phyloP scores from a whole-genome alignment of 2,113 vertebrate genomes.

The Tringa solitaria region DNA sequence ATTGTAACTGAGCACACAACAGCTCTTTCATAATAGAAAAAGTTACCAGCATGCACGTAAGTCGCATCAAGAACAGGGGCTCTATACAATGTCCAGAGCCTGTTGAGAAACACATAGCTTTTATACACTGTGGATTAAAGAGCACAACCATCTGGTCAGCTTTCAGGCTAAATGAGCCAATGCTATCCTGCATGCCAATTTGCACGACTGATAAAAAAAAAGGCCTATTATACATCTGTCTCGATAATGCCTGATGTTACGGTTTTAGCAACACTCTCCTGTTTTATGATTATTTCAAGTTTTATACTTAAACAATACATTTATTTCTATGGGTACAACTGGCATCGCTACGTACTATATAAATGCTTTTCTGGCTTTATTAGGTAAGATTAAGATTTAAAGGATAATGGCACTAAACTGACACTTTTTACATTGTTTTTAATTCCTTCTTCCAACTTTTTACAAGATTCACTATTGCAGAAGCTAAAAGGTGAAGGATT shows the following conservation, averaged over 20 bases:
- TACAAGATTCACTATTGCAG: not conserved
- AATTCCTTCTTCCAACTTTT: conserved; percentile 28
- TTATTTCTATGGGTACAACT: not conserved
- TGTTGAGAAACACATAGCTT: conserved; percentile 36
- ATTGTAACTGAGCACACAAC: conserved; percentile 52
- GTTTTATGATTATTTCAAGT: not conserved
- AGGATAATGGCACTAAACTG: conserved; percentile 4
- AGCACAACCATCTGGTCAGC: conserved; percentile 59
- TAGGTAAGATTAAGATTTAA: not conserved
- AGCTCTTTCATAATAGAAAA: conserved; percentile 58
- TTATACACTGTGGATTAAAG: conserved; percentile 47
- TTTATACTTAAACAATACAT: conserved; percentile 3
- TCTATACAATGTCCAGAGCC: conserved; percentile 42
- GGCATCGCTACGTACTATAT: not conserved
- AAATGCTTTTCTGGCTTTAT: not conserved
- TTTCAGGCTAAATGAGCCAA: conserved; percentile 54
- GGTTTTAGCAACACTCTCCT: not conserved
- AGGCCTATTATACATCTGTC: not conserved
- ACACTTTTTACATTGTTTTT: conserved; percentile 12
- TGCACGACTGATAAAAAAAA: conserved; percentile 18
- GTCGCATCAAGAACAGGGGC: conserved; percentile 32
- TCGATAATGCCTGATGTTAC: not conserved
- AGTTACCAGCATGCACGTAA: conserved; percentile 40
- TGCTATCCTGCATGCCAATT: not conserved
- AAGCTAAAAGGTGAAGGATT: conserved; percentile 22